Evolutionary conservation across 2,888 invertebrate species (phyloP), one percentile per base, ranked within the genome.

Genomic region (Polia nebulosa): DNA sequence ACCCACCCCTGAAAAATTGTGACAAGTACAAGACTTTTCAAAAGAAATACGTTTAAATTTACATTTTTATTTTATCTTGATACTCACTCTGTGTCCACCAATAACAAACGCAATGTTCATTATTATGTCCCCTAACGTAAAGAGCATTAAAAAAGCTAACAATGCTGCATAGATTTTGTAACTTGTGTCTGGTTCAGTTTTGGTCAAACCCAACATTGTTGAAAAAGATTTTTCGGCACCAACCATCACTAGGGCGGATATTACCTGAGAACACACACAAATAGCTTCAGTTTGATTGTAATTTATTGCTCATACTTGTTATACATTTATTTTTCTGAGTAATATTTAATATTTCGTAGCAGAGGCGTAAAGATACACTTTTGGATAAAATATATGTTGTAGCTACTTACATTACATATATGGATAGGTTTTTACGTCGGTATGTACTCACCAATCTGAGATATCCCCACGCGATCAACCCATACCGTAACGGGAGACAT

Each of bases 401-500:
- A n/a, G n/a, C n/a, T n/a, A n/a, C n/a, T n/a, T n/a, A n/a, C n/a
- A n/a, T n/a, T n/a, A n/a, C n/a, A n/a, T n/a, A n/a, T n/a, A n/a
- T n/a, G n/a, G n/a, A n/a, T n/a, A n/a, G n/a, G n/a, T n/a, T n/a
- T n/a, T n/a, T n/a, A 25, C 1, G 6, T 25, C 15, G 3, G 27
- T 27, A 17, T 9, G 8, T n/a, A 80, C 82, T 84, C 55, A 84
- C 85, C 72, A 85, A 55, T 67, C 81, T 81, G 0, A 85, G 22
- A 72, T 87, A 88, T 17, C 78, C 82, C 83, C 85, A 85, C 1
- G 52, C 61, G 1, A 87, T 65, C 6, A 88, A 66, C 15, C 86
- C 85, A 53, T 81, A 81, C 70, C 87, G 71, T 5, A 87, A 34
- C 0, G 87, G 87, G 1, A 87, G 47, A 57, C 84, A 88, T 9